Conservation (phyloP, 2,113 vertebrate species). For the Megaleporinus macrocephalus region DNA sequence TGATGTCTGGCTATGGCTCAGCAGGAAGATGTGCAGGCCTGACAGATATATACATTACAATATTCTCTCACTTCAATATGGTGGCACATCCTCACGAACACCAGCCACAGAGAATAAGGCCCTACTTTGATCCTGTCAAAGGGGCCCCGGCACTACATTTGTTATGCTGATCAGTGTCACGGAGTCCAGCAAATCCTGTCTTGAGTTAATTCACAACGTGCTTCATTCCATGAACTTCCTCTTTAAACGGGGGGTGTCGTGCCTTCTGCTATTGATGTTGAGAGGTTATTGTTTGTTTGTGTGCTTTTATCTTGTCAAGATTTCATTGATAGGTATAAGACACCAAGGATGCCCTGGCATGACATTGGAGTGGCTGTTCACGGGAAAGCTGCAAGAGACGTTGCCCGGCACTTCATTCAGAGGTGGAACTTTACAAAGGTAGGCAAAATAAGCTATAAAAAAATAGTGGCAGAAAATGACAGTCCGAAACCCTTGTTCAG, state of each 20-base stretch:
- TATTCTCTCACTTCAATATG: constrained; percentile 50
- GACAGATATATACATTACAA: constrained; percentile 62
- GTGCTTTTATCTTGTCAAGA: constrained; percentile 56
- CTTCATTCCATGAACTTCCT: constrained; percentile 12
- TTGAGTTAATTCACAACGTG: constrained; percentile 48
- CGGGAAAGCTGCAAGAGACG: constrained; percentile 49
- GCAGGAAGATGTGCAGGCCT: constrained; percentile 37
- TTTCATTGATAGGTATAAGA: constrained; percentile 57
- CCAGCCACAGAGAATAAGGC: constrained; percentile 54
- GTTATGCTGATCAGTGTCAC: constrained; percentile 14
- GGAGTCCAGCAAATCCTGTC: constrained; percentile 31
- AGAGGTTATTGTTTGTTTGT: constrained; percentile 34
- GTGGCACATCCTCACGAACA: neutral
- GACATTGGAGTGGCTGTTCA: constrained; percentile 55
- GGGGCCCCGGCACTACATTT: constrained; percentile 1
- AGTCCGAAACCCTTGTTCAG: too few relatives aligned
- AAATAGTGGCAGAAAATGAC: too few relatives aligned
- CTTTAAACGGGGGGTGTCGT: constrained; percentile 35
- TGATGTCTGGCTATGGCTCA: constrained; percentile 52
- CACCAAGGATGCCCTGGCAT: constrained; percentile 58
- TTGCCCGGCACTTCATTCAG: constrained; percentile 54
- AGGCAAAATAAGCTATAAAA: neutral
- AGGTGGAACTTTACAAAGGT: constrained; percentile 65
- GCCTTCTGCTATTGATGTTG: constrained; percentile 26
- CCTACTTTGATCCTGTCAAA: constrained; percentile 55